Conservation (phyloP, 2,888 invertebrate genomes). For the Campaea margaritaria region DNA sequence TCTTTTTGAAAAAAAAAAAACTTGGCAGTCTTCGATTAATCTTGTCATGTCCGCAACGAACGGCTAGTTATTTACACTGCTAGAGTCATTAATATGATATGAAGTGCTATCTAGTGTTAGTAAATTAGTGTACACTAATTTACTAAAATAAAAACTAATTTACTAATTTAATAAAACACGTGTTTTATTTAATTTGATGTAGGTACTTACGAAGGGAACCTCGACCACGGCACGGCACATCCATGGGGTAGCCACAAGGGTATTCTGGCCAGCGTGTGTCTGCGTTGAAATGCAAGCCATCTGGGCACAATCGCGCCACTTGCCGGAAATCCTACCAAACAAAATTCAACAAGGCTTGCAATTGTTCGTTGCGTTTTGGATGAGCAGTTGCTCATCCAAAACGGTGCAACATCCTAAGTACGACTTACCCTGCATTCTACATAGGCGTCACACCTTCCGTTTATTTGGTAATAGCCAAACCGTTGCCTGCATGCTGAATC, state of each 20-base stretch:
- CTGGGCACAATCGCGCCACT: constrained; percentile 89
- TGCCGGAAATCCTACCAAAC: constrained; percentile 86
- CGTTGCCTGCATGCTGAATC: constrained; percentile 43
- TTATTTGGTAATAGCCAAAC: constrained; percentile 87
- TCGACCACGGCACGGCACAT: constrained; percentile 89
- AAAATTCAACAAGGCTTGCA: constrained; percentile 46
- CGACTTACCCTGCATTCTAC: constrained; percentile 85
- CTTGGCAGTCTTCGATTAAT: no score
- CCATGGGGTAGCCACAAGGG: constrained; percentile 92
- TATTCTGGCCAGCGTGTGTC: constrained; percentile 86
- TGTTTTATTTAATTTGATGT: constrained; percentile 39
- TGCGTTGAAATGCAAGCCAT: constrained; percentile 91
- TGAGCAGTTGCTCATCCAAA: neutral
- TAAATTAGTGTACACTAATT: no score
- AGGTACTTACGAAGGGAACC: constrained; percentile 85
- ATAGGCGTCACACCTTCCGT: constrained; percentile 89
- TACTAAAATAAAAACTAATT: no score
- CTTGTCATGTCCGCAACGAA: no score
- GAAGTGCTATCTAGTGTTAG: no score
- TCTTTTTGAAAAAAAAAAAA: no score
- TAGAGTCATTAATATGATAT: no score
- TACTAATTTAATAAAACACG: no score
- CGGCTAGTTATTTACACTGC: no score
- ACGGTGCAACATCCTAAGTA: constrained; percentile 13
- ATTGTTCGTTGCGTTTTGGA: neutral